These are phyloP conservation scores for Tauraco erythrolophus DNA, from an alignment of 2,113 vertebrate species.

Conservation along the genomic window DNA sequence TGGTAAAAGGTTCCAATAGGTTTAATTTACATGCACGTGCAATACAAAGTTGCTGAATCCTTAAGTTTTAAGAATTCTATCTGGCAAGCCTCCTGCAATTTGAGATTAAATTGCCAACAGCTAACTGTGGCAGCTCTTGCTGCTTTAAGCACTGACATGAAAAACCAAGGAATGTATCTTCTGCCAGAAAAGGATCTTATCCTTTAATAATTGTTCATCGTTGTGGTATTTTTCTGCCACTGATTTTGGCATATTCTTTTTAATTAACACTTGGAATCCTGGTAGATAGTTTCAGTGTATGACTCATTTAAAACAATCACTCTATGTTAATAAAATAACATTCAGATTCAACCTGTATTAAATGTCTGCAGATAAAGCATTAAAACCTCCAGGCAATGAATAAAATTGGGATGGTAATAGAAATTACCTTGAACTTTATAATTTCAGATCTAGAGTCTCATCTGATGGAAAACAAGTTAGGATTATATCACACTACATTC, in stretches of 20 bases:
- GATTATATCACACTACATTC: background rate
- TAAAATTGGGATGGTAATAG: background rate
- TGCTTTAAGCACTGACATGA: conserved; percentile 20
- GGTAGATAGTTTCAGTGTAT: background rate
- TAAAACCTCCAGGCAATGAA: background rate
- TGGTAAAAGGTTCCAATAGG: background rate
- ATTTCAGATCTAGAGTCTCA: background rate
- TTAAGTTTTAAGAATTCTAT: background rate
- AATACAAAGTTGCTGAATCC: background rate
- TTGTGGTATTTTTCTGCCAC: background rate
- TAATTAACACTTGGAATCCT: conserved; percentile 38
- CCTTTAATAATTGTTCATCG: conserved; percentile 4
- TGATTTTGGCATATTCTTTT: conserved; percentile 5
- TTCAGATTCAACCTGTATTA: background rate
- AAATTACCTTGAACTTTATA: background rate
- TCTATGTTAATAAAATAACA: conserved; percentile 25
- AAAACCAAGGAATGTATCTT: conserved; percentile 10
- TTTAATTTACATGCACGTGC: background rate
- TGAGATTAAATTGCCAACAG: background rate
- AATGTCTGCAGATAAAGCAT: background rate
- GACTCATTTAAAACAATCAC: conserved; percentile 21
- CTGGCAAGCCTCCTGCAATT: background rate
- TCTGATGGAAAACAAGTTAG: background rate
- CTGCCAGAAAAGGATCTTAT: conserved; percentile 47
- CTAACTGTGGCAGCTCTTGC: background rate